These are phyloP conservation scores for Lichenostomus cassidix DNA, from an alignment of 2,113 vertebrate genomes.

Conservation along the genomic window DNA sequence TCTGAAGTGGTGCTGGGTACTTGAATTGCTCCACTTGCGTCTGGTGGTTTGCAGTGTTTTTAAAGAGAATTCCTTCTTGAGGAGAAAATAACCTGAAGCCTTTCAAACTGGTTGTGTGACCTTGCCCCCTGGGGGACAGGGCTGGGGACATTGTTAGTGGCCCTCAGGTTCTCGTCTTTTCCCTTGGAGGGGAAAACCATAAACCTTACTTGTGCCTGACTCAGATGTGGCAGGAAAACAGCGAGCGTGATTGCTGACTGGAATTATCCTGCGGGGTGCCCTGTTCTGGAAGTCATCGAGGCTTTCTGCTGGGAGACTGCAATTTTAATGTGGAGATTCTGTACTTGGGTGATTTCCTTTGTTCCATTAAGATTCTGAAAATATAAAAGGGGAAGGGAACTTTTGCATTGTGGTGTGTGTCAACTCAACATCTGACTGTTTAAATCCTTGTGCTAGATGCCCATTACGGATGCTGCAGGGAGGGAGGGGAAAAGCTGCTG, in stretches of 20 bases:
- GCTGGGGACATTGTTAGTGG: background rate
- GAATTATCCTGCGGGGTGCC: background rate
- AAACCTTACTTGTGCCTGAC: background rate
- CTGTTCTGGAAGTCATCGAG: background rate
- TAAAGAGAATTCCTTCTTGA: background rate
- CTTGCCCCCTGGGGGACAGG: background rate
- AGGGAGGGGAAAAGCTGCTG: constrained; percentile 48
- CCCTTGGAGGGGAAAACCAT: background rate
- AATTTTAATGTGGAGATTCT: background rate
- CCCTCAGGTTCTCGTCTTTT: background rate
- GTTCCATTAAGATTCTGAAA: background rate
- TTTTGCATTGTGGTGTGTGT: background rate
- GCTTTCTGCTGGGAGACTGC: background rate
- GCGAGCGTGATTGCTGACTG: background rate
- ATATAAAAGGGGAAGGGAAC: background rate
- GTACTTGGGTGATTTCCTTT: constrained; percentile 3
- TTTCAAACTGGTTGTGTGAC: background rate
- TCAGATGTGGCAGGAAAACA: background rate
- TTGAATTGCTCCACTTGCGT: background rate
- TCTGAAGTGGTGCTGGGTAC: background rate
- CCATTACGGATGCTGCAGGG: constrained; percentile 16
- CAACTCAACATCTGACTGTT: background rate
- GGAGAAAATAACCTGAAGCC: background rate
- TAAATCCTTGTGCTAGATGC: constrained; percentile 36
- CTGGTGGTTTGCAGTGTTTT: background rate